These are phyloP conservation scores for Pseudachorutes palmiensis DNA, from an alignment of 1,140 invertebrate genomes.

Conservation along the genomic window DNA sequence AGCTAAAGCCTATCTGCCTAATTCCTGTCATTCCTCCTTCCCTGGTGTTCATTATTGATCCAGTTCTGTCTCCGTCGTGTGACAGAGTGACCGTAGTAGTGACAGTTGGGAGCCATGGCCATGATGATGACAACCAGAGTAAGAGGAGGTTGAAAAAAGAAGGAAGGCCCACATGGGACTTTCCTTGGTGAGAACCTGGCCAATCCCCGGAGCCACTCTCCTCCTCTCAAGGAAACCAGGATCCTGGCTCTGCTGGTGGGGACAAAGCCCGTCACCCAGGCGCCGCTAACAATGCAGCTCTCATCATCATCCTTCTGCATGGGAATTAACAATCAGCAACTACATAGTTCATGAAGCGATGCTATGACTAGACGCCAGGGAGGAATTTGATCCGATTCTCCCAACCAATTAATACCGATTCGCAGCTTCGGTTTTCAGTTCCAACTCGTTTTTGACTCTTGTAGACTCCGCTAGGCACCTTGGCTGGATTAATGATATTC, in stretches of 20 bases:
- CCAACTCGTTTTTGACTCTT: too few species aligned
- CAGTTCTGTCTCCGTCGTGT: background rate
- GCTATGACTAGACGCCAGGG: too few species aligned
- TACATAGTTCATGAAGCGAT: too few species aligned
- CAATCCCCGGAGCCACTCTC: conserved; percentile 8
- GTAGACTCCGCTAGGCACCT: too few species aligned
- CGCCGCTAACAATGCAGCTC: conserved; percentile 36
- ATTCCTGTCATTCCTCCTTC: background rate
- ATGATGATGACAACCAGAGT: too few species aligned
- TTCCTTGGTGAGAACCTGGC: background rate
- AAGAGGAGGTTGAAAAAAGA: too few species aligned
- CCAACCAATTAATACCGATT: too few species aligned
- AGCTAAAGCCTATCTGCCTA: background rate
- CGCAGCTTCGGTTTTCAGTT: too few species aligned
- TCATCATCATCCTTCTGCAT: conserved; percentile 12
- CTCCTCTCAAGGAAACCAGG: background rate
- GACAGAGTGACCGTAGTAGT: too few species aligned
- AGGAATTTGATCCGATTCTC: too few species aligned
- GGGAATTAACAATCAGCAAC: too few species aligned
- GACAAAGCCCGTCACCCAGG: conserved; percentile 33
- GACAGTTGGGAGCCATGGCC: background rate
- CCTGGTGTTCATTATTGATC: background rate
- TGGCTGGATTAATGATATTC: too few species aligned
- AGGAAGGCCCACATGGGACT: background rate
- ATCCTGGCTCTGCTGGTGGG: conserved; percentile 11